Percentiles rank a stretch among this genome's conserved stretches.
These are phyloP conservation scores for Aphelenchoides besseyi DNA, from an alignment of 1,140 invertebrate genomes.

Conservation along the genomic window DNA sequence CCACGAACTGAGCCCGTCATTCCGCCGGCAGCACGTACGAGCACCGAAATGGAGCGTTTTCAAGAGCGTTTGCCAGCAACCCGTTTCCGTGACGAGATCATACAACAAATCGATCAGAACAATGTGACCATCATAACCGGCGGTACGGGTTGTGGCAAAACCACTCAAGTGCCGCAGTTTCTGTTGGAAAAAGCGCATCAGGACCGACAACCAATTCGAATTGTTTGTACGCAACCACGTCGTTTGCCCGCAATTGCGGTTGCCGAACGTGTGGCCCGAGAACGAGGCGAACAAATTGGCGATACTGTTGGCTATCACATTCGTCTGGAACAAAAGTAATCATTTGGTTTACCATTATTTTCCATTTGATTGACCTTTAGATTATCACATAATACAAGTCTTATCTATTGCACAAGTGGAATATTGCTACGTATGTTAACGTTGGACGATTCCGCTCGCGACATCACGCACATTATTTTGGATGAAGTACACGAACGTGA, in stretches of 20 bases:
- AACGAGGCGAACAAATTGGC: constrained; percentile 80
- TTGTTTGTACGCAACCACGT: constrained; percentile 87
- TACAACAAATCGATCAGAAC: constrained; percentile 76
- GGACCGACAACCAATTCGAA: constrained; percentile 72
- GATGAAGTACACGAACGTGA: constrained; percentile 94
- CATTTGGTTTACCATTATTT: constrained; percentile 25
- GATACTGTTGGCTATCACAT: constrained; percentile 90
- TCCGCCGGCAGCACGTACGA: constrained; percentile 66
- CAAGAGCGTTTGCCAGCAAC: constrained; percentile 69
- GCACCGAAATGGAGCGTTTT: constrained; percentile 66
- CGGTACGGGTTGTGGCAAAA: constrained; percentile 84
- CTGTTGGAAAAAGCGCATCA: constrained; percentile 75
- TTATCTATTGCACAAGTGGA: constrained; percentile 87
- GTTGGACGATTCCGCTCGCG: constrained; percentile 71
- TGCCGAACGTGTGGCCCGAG: constrained; percentile 75
- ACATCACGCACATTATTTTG: constrained; percentile 82
- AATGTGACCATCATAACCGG: constrained; percentile 78
- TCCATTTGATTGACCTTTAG: neutral
- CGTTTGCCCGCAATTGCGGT: constrained; percentile 83
- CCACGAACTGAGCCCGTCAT: constrained; percentile 5
- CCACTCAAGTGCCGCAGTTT: constrained; percentile 85
- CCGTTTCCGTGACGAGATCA: constrained; percentile 66
- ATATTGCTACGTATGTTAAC: constrained; percentile 81
- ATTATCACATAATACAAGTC: constrained; percentile 73
- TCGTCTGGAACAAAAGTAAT: constrained; percentile 70